Percentiles rank a stretch among this genome's conserved stretches.
Evolutionary conservation across 2,888 invertebrate genomes (phyloP).

Genomic region (Ecliptopera silaceata): DNA sequence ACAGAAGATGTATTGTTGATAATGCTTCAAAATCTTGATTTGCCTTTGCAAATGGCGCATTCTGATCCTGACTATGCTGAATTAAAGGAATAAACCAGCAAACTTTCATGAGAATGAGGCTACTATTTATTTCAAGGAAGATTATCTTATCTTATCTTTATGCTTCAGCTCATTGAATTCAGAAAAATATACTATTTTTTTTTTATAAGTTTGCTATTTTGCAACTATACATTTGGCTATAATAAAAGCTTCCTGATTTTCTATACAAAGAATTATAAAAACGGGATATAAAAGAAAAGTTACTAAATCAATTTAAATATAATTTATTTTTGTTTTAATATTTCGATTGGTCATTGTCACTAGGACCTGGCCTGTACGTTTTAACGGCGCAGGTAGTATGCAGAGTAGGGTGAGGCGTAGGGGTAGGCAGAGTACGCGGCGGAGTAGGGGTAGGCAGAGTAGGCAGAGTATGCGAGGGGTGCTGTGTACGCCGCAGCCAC

Average conservation of each 20-base stretch:
- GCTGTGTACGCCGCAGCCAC: conserved; percentile 49
- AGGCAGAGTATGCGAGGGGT: conserved; percentile 49
- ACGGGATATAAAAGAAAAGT: not conserved
- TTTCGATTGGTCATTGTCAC: not conserved
- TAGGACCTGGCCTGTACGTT: not conserved
- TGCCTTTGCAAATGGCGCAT: too few species aligned
- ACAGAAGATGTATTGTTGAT: too few species aligned
- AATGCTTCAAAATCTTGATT: too few species aligned
- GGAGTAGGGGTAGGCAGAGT: conserved; percentile 50
- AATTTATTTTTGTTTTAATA: not conserved
- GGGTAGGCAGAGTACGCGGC: conserved; percentile 55
- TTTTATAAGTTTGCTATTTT: too few species aligned
- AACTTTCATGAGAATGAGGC: too few species aligned
- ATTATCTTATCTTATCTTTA: not conserved
- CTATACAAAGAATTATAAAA: not conserved
- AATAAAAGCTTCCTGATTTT: too few species aligned
- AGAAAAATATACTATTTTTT: too few species aligned
- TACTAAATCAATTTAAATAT: not conserved
- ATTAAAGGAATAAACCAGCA: too few species aligned
- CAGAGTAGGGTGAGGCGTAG: conserved; percentile 58
- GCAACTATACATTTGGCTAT: too few species aligned
- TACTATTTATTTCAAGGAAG: too few species aligned
- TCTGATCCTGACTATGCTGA: too few species aligned
- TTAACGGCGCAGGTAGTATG: conserved; percentile 48
- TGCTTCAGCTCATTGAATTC: too few species aligned